Evolutionary conservation across 2,797 vertebrate species (phyloP).

Genomic region (Poecilia gillii): DNA sequence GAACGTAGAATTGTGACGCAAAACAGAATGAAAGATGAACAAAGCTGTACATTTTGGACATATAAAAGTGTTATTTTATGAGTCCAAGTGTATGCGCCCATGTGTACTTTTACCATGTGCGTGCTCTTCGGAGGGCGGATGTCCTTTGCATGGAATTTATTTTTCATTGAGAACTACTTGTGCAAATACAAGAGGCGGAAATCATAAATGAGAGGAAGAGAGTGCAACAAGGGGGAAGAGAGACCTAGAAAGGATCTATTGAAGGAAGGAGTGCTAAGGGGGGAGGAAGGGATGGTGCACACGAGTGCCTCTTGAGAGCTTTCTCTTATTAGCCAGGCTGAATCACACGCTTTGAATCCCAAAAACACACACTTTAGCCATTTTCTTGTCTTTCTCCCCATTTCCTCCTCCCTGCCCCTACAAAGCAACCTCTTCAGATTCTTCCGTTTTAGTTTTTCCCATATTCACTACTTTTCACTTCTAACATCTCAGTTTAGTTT

Average conservation of each 20-base stretch:
- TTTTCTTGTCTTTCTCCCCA: slow-evolving; percentile 41
- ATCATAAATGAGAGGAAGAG: slow-evolving; percentile 71
- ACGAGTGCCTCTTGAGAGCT: slow-evolving; percentile 77
- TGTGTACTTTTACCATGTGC: slow-evolving; percentile 51
- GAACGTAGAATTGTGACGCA: neutral
- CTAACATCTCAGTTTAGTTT: slow-evolving; percentile 33
- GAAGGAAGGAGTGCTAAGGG: slow-evolving; percentile 53
- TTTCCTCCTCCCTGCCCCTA: slow-evolving; percentile 13
- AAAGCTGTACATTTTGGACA: slow-evolving; percentile 3
- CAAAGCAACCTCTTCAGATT: slow-evolving; percentile 47
- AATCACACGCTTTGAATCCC: slow-evolving; percentile 64
- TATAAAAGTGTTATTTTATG: slow-evolving; percentile 27
- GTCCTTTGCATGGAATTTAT: slow-evolving; percentile 73
- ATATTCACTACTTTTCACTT: slow-evolving; percentile 39
- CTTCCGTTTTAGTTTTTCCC: slow-evolving; percentile 51
- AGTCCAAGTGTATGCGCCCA: slow-evolving; percentile 30
- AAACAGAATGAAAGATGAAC: slow-evolving; percentile 6
- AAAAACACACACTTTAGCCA: slow-evolving; percentile 63
- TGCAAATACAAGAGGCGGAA: slow-evolving; percentile 75
- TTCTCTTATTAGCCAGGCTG: slow-evolving; percentile 76
- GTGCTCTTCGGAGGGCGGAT: slow-evolving; percentile 53
- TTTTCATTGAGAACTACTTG: slow-evolving; percentile 79
- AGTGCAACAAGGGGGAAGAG: slow-evolving; percentile 53
- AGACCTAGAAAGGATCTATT: slow-evolving; percentile 64
- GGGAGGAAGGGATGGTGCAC: slow-evolving; percentile 62